Conservation (phyloP, 2,888 invertebrate genomes). For the Slavum lentiscoides region DNA sequence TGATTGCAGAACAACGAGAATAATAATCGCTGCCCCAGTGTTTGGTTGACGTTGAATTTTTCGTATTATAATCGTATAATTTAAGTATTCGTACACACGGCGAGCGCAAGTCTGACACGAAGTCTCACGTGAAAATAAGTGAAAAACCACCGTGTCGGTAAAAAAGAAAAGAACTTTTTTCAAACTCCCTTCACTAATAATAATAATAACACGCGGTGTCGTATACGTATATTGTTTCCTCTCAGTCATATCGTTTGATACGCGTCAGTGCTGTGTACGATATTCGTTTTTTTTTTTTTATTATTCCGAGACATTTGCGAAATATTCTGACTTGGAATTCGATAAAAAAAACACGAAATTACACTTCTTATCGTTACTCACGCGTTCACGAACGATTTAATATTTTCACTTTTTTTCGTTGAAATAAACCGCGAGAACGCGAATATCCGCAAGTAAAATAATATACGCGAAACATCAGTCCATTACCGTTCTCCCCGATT, state of each 20-base stretch:
- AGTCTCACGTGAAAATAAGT: constrained; percentile 33
- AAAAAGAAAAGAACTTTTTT: constrained; percentile 1
- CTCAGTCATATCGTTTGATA: constrained; percentile 24
- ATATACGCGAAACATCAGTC: not conserved
- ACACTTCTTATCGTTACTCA: constrained; percentile 35
- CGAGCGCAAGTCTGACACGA: not conserved
- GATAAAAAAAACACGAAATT: not conserved
- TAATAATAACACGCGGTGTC: too few species aligned
- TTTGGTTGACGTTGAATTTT: too few species aligned
- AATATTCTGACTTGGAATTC: not conserved
- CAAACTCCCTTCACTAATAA: not conserved
- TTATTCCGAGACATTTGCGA: constrained; percentile 39
- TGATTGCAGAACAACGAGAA: too few species aligned
- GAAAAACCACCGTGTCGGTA: not conserved
- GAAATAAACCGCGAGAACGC: not conserved
- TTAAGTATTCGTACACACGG: not conserved
- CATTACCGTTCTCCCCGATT: not conserved
- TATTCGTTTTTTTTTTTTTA: not conserved
- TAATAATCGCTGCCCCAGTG: too few species aligned
- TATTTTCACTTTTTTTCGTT: not conserved
- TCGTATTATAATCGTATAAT: too few species aligned
- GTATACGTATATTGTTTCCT: not conserved
- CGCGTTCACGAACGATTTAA: constrained; percentile 25
- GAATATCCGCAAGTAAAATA: too few species aligned
- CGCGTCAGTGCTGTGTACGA: constrained; percentile 6